Evolutionary conservation across 2,888 invertebrate species (phyloP), one percentile per base, ranked within the genome.

Genomic region (Acleris laterana): DNA sequence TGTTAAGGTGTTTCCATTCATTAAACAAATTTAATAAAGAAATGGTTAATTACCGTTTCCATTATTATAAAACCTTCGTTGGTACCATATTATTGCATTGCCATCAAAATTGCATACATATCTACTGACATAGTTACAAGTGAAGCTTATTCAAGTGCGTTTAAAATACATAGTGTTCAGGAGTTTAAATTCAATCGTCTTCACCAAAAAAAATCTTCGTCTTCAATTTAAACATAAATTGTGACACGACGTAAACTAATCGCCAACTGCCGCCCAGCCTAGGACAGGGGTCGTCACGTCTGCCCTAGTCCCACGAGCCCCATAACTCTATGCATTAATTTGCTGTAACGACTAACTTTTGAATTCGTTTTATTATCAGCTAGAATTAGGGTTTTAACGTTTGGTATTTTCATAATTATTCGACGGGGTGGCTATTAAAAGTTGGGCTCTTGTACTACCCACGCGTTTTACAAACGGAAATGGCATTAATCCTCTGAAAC

Each of bases 281-380:
- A 66, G 17, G 50, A 19, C 50, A 28, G 51, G 58, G 61, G 38
- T 62, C 62, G 62, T 66, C 66, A 66, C 62, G 66, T 66, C 66
- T 58, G 50, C 19, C 46, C 16, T 28, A 44, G 22, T 66, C 66
- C 66, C 66, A 46, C 25, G 61, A 61, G 66, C 19, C 25, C 46
- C 57, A 62, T 66, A 66, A 62, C 57, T 66, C 66, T 60, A 66
- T 66, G 62, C 66, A 66, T 66, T 66, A 66, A 66, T 66, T 66
- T 48, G 48, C 48, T 66, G 65, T 65, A 65, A 66, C 66, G 62
- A 56, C 66, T 52, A 66, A 66, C 66, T 66, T 66, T 62, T 56
- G 62, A 62, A 62, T 62, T 62, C 38, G 62, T 66, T 66, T 66
- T 66, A 66, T 66, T 66, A 52, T 61, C 66, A 65, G 56, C 65